A percentile compares a stretch with the other conserved stretches of the same genome.
These are phyloP conservation scores for Callyntrura sp. DNA, from an alignment of 2,888 invertebrate species.

Conservation along the genomic window DNA sequence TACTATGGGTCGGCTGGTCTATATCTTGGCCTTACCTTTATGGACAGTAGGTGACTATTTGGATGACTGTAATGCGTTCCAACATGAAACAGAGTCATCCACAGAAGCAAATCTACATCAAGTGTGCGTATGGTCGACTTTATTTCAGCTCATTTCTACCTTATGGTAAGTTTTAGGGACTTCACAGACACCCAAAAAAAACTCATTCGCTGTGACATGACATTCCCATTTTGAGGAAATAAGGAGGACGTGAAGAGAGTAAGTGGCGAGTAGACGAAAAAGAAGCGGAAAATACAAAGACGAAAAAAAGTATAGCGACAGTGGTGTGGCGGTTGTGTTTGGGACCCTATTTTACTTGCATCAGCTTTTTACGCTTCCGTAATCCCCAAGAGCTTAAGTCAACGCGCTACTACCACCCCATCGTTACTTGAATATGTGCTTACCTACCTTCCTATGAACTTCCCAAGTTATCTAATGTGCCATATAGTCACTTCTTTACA, in stretches of 20 bases:
- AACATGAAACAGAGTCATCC: slow-evolving; percentile 57
- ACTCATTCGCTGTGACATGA: slow-evolving; percentile 48
- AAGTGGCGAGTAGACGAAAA: slow-evolving; percentile 36
- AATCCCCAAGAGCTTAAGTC: slow-evolving; percentile 76
- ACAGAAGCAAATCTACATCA: slow-evolving; percentile 13
- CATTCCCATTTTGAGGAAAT: slow-evolving; percentile 69
- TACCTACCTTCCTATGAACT: background rate
- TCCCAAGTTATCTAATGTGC: background rate
- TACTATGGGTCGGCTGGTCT: background rate
- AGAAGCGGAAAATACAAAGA: slow-evolving; percentile 6
- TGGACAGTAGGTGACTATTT: slow-evolving; percentile 48
- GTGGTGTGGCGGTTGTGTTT: slow-evolving; percentile 30
- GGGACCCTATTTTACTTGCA: slow-evolving; percentile 65
- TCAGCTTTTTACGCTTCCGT: slow-evolving; percentile 74
- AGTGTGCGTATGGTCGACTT: background rate
- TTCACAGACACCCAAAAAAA: slow-evolving; percentile 9
- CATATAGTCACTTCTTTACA: background rate
- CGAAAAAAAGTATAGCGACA: background rate
- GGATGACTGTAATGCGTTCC: slow-evolving; percentile 35
- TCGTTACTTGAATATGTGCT: background rate
- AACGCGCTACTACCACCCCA: slow-evolving; percentile 50
- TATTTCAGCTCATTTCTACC: background rate
- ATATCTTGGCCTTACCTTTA: slow-evolving; percentile 52
- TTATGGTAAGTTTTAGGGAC: slow-evolving; percentile 28
- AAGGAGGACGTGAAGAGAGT: slow-evolving; percentile 47